Evolutionary conservation across 2,113 vertebrate species (phyloP), one percentile per base, ranked within the genome.

Genomic region (Macrotus californicus): DNA sequence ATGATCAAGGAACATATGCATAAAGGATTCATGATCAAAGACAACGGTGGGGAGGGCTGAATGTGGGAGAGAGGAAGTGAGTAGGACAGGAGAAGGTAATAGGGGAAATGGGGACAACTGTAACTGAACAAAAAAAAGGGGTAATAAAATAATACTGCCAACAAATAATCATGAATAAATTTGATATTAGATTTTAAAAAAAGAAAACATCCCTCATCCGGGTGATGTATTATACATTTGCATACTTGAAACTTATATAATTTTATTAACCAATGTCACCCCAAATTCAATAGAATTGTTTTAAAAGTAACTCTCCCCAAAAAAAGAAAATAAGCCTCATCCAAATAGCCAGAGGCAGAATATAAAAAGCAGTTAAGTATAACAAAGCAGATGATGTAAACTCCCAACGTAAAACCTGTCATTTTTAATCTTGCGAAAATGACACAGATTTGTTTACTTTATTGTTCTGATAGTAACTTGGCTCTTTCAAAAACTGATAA

Each of bases 341-440:
- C 1, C 26, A 4, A 73, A 59, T 41, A 59, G 24, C 6, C 61
- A 76, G 48, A 59, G 15, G 14, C 24, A 18, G 41, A 84, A 2
- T 12, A 61, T 13, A 39, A 75, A 83, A 11, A 48, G 1, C 22
- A 70, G 7, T 89, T 67, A 48, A 64, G 7, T 67, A 52, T 5
- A 67, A 14, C 10, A 88, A 72, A 50, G 12, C 12, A 54, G 84
- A 43, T 80, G 6, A 79, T 72, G 2, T 64, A 52, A 16, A 9
- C 2, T 12, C 24, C 3, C 9, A 89, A n/a, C 24, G 26, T 31
- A 43, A 93, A 13, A 43, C 6, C 3, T 93, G 31, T 26, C 66
- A 67, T n/a, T 94, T 95, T 94, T 81, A 82, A 67, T 86, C 34
- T 89, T 75, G 1, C 11, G 88, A 94, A 69, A 8, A 77, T 86